Percentiles rank a stretch among this genome's conserved stretches.
These are phyloP conservation scores for Hippopotamus amphibius DNA, from an alignment of 2,113 vertebrate species.

Conservation along the genomic window DNA sequence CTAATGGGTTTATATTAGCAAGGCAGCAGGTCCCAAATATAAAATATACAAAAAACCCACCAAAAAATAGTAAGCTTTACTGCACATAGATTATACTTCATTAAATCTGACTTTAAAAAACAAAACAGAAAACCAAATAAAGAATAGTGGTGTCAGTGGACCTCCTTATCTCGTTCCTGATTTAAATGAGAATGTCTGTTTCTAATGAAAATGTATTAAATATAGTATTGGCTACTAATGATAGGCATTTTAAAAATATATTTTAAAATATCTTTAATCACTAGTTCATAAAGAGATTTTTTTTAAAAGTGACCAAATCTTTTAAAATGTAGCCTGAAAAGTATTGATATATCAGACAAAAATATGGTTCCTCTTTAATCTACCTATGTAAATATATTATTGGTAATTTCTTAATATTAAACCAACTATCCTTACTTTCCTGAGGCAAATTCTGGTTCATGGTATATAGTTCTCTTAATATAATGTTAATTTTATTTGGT, in stretches of 20 bases:
- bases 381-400: background rate
- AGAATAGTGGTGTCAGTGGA: background rate
- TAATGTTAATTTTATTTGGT: background rate
- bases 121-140: background rate
- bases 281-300: background rate
- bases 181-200: background rate
- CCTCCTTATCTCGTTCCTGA: background rate
- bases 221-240: background rate
- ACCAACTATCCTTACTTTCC: background rate
- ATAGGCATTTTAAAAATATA: background rate
- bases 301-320: background rate
- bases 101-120: constrained; percentile 1
- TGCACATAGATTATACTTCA: background rate
- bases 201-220: constrained; percentile 1
- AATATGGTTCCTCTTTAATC: background rate
- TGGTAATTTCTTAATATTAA: background rate
- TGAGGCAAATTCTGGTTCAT: background rate
- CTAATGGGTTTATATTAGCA: background rate
- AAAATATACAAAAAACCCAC: background rate
- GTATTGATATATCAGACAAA: background rate
- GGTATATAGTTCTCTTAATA: background rate
- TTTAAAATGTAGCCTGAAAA: background rate
- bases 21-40: background rate
- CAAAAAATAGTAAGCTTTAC: background rate
- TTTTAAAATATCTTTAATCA: background rate